Evolutionary conservation across 2,888 invertebrate genomes (phyloP).

Genomic region (Drosophila fulvimacula): DNA sequence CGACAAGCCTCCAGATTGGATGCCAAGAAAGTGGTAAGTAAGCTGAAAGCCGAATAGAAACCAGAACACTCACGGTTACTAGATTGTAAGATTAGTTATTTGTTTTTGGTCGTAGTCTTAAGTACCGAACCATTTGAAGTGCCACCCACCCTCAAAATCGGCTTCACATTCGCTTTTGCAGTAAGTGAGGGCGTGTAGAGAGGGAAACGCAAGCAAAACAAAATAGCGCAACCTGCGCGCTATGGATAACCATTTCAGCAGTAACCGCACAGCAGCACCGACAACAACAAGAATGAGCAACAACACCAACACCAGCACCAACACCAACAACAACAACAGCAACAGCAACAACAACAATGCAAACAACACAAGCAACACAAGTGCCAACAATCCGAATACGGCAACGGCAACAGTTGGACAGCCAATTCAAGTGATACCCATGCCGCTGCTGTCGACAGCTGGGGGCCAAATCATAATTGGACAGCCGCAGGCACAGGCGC

Average conservation of each 20-base stretch:
- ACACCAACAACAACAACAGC: conserved; percentile 30
- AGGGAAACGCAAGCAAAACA: conserved; percentile 43
- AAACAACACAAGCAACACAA: conserved; percentile 8
- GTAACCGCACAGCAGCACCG: conserved; percentile 58
- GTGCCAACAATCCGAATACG: conserved; percentile 27
- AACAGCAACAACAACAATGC: conserved; percentile 33
- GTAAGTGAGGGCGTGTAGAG: conserved; percentile 73
- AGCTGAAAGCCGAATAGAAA: conserved; percentile 23
- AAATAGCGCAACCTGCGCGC: conserved; percentile 53
- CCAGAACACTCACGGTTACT: conserved; percentile 35
- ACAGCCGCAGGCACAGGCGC: conserved; percentile 76
- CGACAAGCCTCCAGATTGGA: conserved; percentile 83
- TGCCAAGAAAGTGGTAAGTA: conserved; percentile 85
- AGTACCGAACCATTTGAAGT: conserved; percentile 68
- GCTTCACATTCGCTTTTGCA: conserved; percentile 85
- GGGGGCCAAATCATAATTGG: conserved; percentile 83
- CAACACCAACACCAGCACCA: conserved; percentile 44
- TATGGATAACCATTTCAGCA: conserved; percentile 69
- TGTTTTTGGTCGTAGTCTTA: conserved; percentile 48
- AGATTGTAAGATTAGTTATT: conserved; percentile 65
- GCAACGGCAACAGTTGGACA: conserved; percentile 42
- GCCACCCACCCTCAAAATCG: conserved; percentile 83
- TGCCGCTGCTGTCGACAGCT: conserved; percentile 76
- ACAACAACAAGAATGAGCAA: conserved; percentile 66
- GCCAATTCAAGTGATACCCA: conserved; percentile 83